These are phyloP conservation scores for Panthera leo DNA, from an alignment of 2,113 vertebrate species.

Conservation along the genomic window DNA sequence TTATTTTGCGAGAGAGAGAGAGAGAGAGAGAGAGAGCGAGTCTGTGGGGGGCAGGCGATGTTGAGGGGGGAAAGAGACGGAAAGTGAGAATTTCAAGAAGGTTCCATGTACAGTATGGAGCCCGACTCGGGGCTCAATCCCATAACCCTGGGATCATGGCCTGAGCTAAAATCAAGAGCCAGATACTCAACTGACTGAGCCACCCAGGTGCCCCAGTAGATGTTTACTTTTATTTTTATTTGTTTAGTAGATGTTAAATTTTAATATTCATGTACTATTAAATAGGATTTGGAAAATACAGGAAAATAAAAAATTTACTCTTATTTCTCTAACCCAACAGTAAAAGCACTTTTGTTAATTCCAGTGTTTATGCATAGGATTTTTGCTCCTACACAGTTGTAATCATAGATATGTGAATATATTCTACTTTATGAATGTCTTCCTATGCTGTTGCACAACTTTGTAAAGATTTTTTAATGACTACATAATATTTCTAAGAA, in stretches of 20 bases:
- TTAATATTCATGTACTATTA: neutral
- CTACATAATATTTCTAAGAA: neutral
- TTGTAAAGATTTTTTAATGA: constrained; percentile 7
- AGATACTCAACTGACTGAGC: no score
- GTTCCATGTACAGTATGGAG: no score
- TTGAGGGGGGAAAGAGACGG: no score
- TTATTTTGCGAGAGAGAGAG: no score
- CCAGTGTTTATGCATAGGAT: neutral
- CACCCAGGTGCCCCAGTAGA: no score
- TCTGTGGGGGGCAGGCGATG: no score
- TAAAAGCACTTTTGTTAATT: constrained; percentile 24
- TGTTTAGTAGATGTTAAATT: neutral
- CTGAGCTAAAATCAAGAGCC: no score
- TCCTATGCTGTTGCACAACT: neutral
- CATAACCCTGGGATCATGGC: no score
- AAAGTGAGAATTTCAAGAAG: no score
- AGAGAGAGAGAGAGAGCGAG: no score
- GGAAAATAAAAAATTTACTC: neutral
- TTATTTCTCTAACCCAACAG: neutral
- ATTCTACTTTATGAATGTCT: neutral
- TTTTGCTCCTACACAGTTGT: neutral
- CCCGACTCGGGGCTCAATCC: no score
- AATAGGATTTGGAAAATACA: constrained; percentile 12
- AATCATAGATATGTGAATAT: neutral
- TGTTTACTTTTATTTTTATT: no score